Evolutionary conservation across 2,113 vertebrate species (phyloP).

Genomic region (Chaetodon auriga): DNA sequence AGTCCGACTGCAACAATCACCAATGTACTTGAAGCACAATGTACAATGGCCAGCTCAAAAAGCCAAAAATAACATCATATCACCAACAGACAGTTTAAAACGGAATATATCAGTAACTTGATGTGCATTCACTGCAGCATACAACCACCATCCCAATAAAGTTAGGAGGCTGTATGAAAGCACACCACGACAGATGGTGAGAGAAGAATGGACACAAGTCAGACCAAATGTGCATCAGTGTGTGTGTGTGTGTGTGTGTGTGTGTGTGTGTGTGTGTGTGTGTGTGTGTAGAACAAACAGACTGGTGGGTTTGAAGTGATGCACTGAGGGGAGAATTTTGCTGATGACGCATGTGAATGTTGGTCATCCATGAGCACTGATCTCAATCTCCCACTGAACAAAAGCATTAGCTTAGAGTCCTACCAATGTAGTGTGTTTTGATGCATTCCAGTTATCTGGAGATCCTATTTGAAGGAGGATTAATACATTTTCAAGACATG

Average conservation of each 20-base stretch:
- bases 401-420: slow-evolving; percentile 7
- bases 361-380: slow-evolving; percentile 22
- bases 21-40: neutral
- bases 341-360: slow-evolving; percentile 32
- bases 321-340: slow-evolving; percentile 40
- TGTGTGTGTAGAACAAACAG: slow-evolving; percentile 30
- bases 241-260: neutral
- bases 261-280: slow-evolving; percentile 2
- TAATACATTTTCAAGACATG: neutral
- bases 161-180: neutral
- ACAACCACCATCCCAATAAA: too few relatives aligned
- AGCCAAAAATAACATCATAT: too few relatives aligned
- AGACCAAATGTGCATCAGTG: neutral
- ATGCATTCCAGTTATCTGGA: neutral
- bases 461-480: neutral
- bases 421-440: neutral
- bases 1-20: neutral
- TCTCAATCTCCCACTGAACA: slow-evolving; percentile 16
- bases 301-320: slow-evolving; percentile 41
- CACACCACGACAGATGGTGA: neutral
- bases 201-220: neutral
- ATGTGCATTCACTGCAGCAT: too few relatives aligned
- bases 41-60: neutral
- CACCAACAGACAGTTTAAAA: neutral
- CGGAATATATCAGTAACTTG: too few relatives aligned